A percentile compares a stretch with the other conserved stretches of the same genome.
Evolutionary conservation across 2,113 vertebrate genomes (phyloP).

Genomic region (Dissostichus mawsoni): DNA sequence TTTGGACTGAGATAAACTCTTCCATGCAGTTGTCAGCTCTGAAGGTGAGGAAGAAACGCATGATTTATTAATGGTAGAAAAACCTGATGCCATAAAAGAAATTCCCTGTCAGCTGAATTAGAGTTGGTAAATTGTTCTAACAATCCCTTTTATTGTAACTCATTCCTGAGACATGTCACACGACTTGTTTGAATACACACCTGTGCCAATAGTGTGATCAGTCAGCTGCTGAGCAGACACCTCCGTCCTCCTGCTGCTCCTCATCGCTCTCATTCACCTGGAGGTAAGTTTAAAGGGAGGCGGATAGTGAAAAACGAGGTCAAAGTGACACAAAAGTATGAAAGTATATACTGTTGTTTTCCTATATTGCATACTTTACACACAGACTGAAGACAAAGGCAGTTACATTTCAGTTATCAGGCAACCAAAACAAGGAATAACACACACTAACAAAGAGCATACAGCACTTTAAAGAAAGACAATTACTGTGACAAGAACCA

Average conservation of each 20-base stretch:
- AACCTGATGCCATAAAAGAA: too few species aligned
- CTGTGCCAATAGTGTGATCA: slow-evolving; percentile 83
- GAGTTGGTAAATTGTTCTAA: too few species aligned
- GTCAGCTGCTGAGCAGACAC: slow-evolving; percentile 81
- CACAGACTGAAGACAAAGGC: neutral
- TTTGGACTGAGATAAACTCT: slow-evolving; percentile 90
- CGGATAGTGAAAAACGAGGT: neutral
- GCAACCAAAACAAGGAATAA: slow-evolving; percentile 13
- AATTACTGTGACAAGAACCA: neutral
- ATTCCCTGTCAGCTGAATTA: too few species aligned
- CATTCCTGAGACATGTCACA: too few species aligned
- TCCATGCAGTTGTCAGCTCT: slow-evolving; percentile 89
- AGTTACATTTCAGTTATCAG: neutral
- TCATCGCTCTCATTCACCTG: slow-evolving; percentile 89
- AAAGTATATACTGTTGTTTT: neutral
- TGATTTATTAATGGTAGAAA: too few species aligned
- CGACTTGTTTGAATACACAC: slow-evolving; percentile 67
- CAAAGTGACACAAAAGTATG: neutral
- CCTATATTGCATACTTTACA: neutral
- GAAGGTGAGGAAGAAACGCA: slow-evolving; percentile 41
- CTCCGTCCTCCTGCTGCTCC: slow-evolving; percentile 86
- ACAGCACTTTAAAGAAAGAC: neutral
- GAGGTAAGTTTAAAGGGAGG: neutral
- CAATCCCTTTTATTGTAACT: too few species aligned
- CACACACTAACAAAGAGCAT: slow-evolving; percentile 8